phyloP scores from a whole-genome alignment of 2,797 vertebrate species.

The Pseudomugil gertrudae region DNA sequence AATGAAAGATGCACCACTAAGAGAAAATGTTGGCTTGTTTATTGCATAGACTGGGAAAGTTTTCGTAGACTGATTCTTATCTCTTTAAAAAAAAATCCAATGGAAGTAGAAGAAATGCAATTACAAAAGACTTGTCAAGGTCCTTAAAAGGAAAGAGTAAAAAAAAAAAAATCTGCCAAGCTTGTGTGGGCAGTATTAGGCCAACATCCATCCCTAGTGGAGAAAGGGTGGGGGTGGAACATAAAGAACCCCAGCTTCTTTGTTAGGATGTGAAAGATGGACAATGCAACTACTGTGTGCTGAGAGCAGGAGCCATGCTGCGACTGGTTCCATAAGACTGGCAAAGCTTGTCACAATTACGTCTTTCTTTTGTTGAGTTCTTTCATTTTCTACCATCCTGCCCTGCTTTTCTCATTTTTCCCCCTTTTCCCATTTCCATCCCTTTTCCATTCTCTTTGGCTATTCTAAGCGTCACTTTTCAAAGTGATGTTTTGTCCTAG shows the following conservation, averaged over 20 bases:
- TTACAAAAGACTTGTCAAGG: slow-evolving; percentile 52
- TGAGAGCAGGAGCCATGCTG: slow-evolving; percentile 47
- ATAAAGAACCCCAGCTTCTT: slow-evolving; percentile 45
- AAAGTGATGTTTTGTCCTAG: slow-evolving; percentile 14
- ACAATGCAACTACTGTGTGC: slow-evolving; percentile 66
- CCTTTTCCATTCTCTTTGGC: not conserved
- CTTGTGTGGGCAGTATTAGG: slow-evolving; percentile 61
- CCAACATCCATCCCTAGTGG: slow-evolving; percentile 53
- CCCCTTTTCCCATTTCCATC: not conserved
- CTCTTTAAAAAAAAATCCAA: slow-evolving; percentile 15
- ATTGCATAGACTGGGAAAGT: slow-evolving; percentile 16
- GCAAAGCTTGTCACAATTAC: slow-evolving; percentile 53
- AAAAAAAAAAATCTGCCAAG: slow-evolving; percentile 55
- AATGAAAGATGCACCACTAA: not conserved
- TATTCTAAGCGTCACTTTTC: slow-evolving; percentile 33
- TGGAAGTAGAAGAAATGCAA: slow-evolving; percentile 27
- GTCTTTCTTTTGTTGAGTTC: slow-evolving; percentile 39
- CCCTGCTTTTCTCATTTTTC: not conserved
- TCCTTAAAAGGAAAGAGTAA: slow-evolving; percentile 28
- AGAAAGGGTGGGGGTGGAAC: slow-evolving; percentile 26
- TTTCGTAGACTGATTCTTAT: slow-evolving; percentile 24
- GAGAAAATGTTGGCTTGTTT: slow-evolving; percentile 21
- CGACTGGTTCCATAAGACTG: slow-evolving; percentile 36
- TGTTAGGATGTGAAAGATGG: slow-evolving; percentile 56
- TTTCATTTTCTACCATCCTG: slow-evolving; percentile 21